Conservation (phyloP, 2,113 vertebrate genomes). For the Vicugna pacos region DNA sequence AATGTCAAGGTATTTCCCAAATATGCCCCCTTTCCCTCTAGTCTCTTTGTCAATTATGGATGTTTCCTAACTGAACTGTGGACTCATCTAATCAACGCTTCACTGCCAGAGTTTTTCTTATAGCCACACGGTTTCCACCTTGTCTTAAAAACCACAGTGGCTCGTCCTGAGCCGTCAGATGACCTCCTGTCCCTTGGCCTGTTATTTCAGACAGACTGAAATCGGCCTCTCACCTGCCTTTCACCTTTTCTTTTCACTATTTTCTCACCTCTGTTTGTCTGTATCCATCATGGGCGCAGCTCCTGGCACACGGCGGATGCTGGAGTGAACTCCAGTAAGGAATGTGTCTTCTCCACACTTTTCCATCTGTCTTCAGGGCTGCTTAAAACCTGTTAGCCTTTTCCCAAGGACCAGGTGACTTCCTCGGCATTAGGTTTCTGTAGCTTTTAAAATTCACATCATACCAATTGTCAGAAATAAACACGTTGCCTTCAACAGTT, state of each 20-base stretch:
- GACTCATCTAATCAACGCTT: background rate
- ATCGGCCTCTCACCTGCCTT: background rate
- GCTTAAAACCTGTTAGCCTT: background rate
- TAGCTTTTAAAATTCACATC: background rate
- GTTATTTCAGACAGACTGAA: background rate
- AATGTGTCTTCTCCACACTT: background rate
- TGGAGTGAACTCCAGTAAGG: background rate
- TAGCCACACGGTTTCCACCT: background rate
- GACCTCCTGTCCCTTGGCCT: too few species aligned
- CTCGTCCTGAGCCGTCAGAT: background rate
- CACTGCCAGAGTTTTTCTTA: background rate
- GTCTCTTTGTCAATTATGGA: background rate
- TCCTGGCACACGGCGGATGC: rapidly evolving
- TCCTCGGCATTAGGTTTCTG: background rate
- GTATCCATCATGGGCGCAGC: background rate
- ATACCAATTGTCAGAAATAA: background rate
- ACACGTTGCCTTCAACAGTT: rapidly evolving
- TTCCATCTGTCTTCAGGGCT: background rate
- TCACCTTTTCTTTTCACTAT: background rate
- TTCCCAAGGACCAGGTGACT: background rate
- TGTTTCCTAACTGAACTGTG: background rate
- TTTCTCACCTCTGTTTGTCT: background rate
- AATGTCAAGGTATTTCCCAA: background rate
- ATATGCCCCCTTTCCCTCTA: background rate
- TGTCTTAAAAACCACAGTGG: background rate